Evolutionary conservation across 1,140 invertebrate species (phyloP).

Genomic region (Pogonognathellus flavescens): DNA sequence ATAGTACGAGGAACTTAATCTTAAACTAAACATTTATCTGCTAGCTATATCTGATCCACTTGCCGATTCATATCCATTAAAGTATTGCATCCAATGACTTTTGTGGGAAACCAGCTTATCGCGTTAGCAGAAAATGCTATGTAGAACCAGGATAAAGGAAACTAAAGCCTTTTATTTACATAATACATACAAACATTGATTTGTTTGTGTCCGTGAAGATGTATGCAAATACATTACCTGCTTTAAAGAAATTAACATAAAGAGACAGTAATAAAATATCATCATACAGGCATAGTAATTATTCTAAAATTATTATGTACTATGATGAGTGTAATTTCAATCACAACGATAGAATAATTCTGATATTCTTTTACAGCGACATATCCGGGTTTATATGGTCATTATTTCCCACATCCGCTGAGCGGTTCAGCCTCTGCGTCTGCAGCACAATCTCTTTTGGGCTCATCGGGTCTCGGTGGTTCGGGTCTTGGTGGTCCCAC

Average conservation of each 20-base stretch:
- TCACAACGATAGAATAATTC: no score
- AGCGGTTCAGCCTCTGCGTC: constrained; percentile 38
- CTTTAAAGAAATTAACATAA: no score
- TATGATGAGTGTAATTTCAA: no score
- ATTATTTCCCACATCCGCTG: constrained; percentile 63
- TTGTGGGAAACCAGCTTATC: neutral
- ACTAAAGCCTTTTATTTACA: no score
- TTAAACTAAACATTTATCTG: neutral
- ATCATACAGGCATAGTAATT: no score
- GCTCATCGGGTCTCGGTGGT: constrained; percentile 52
- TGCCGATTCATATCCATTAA: neutral
- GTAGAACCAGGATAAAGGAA: no score
- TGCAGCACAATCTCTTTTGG: constrained; percentile 63
- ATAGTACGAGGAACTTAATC: neutral
- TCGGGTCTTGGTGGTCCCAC: constrained; percentile 56
- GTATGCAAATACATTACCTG: no score
- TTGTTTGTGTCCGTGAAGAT: no score
- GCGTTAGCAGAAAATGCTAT: no score
- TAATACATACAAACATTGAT: no score
- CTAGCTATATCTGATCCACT: constrained; percentile 30
- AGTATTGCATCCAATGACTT: neutral
- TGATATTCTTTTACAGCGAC: constrained; percentile 63
- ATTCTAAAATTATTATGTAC: no score
- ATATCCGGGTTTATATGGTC: constrained; percentile 65
- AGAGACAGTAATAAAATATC: no score